These are phyloP conservation scores for Drepana falcataria DNA, from an alignment of 2,888 invertebrate species.

Conservation along the genomic window DNA sequence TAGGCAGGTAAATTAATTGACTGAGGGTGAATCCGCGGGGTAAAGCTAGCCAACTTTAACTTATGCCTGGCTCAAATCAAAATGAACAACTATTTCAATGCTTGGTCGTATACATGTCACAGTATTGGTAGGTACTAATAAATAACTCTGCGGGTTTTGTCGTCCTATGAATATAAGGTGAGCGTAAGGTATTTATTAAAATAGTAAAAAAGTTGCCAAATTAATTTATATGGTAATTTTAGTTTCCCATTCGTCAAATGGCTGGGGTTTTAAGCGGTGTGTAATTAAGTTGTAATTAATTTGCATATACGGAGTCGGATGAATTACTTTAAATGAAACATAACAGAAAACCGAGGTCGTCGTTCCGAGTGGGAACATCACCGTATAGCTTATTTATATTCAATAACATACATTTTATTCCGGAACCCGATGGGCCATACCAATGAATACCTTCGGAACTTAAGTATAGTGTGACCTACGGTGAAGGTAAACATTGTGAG, in stretches of 20 bases:
- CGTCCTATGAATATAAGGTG: background rate
- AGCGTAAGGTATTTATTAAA: constrained; percentile 9
- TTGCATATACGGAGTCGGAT: constrained; percentile 47
- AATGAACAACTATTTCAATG: too few relatives aligned
- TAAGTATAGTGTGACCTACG: too few relatives aligned
- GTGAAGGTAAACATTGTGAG: too few relatives aligned
- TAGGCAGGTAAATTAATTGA: too few relatives aligned
- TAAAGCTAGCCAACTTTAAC: too few relatives aligned
- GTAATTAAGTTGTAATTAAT: constrained; percentile 60
- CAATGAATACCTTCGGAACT: too few relatives aligned
- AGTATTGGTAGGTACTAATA: background rate
- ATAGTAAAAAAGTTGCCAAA: constrained; percentile 27
- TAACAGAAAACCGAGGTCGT: constrained; percentile 49
- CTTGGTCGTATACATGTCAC: too few relatives aligned
- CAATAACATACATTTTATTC: constrained; percentile 7
- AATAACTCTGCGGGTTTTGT: background rate
- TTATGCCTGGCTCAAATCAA: too few relatives aligned
- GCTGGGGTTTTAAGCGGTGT: constrained; percentile 32
- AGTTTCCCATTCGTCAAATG: constrained; percentile 36
- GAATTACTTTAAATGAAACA: constrained; percentile 43
- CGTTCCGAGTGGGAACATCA: constrained; percentile 50
- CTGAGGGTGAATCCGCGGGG: too few relatives aligned
- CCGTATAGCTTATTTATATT: constrained; percentile 18
- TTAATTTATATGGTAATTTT: constrained; percentile 44
- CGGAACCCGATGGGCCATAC: too few relatives aligned